Percentiles rank a stretch among this genome's conserved stretches.
These are phyloP conservation scores for Phania funesta DNA, from an alignment of 2,888 invertebrate genomes.

Conservation along the genomic window DNA sequence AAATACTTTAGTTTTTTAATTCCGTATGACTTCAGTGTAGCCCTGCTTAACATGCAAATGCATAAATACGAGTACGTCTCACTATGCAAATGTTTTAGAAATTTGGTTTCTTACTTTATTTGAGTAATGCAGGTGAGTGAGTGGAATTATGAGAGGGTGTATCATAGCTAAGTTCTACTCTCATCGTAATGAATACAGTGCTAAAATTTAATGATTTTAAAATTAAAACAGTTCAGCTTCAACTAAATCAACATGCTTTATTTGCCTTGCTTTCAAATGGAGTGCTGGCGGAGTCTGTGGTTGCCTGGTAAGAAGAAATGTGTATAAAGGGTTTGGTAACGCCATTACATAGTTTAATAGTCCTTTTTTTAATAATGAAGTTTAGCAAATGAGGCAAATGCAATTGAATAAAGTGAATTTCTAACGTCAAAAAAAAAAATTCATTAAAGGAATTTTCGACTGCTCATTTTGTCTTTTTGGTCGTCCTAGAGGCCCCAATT, in stretches of 20 bases:
- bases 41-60: background rate
- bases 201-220: constrained; percentile 36
- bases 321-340: too few relatives aligned
- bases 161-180: too few relatives aligned
- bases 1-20: background rate
- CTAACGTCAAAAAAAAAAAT: background rate
- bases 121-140: background rate
- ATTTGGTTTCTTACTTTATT: constrained; percentile 9
- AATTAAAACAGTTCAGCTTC: constrained; percentile 53
- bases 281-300: background rate
- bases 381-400: constrained; percentile 17
- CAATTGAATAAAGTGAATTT: background rate
- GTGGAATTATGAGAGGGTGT: background rate
- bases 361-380: constrained; percentile 8
- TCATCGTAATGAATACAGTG: background rate
- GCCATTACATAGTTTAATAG: background rate
- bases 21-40: background rate
- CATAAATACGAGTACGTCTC: background rate
- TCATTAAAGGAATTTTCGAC: background rate
- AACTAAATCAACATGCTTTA: constrained; percentile 24
- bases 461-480: too few relatives aligned
- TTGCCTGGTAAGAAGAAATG: too few relatives aligned
- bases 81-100: constrained; percentile 39
- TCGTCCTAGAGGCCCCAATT: too few relatives aligned
- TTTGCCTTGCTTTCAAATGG: background rate